A percentile compares a stretch with the other conserved stretches of the same genome.
phyloP scores from a whole-genome alignment of 1,140 invertebrate genomes.

The Cotesia glomerata region DNA sequence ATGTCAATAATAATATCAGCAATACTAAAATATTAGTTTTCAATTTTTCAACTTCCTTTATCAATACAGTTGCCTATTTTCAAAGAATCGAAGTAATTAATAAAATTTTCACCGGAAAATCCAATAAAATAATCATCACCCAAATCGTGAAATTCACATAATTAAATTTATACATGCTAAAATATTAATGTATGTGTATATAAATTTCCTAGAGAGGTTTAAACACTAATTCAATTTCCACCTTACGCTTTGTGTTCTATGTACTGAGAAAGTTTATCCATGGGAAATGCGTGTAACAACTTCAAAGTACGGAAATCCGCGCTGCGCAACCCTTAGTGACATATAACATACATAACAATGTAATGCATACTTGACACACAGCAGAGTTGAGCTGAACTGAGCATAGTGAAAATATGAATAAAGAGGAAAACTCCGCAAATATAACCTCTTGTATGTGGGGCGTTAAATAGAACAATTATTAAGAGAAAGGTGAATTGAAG shows the following conservation, averaged over 20 bases:
- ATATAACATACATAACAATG: not conserved
- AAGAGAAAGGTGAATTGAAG: too few relatives aligned
- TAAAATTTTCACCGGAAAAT: not conserved
- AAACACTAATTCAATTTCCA: conserved; percentile 13
- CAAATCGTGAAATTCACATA: not conserved
- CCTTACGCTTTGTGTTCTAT: not conserved
- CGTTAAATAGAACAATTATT: too few relatives aligned
- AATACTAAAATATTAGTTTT: too few relatives aligned
- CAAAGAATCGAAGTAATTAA: too few relatives aligned
- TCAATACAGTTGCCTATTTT: too few relatives aligned
- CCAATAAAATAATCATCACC: not conserved
- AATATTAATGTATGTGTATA: not conserved
- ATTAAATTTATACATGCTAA: not conserved
- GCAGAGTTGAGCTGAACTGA: too few relatives aligned
- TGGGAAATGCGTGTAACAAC: conserved; percentile 2
- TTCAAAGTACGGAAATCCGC: conserved; percentile 17
- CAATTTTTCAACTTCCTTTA: too few relatives aligned
- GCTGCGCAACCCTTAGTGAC: not conserved
- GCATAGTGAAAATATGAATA: not conserved
- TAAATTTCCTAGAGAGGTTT: not conserved
- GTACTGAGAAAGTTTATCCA: conserved; percentile 3
- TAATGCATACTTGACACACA: not conserved
- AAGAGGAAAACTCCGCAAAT: not conserved
- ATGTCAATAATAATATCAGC: too few relatives aligned
- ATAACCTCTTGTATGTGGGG: too few relatives aligned